These are phyloP conservation scores for Agrotis exclamationis DNA, from an alignment of 2,888 invertebrate genomes.

Conservation along the genomic window DNA sequence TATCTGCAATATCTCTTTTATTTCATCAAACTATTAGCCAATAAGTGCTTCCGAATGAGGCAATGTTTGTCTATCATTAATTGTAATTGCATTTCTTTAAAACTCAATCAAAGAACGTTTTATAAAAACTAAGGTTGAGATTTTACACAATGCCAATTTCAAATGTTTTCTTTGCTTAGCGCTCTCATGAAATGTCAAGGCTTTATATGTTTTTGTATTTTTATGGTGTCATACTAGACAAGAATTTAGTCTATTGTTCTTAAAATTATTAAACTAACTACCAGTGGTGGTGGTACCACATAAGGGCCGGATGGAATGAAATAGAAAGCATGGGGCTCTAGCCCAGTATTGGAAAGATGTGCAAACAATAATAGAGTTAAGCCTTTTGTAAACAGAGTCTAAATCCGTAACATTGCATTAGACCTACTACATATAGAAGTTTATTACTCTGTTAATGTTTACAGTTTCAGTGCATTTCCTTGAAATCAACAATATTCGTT, in stretches of 20 bases:
- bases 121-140: constrained; percentile 22
- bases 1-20: constrained; percentile 16
- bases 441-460: background rate
- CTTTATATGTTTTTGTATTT: constrained; percentile 5
- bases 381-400: background rate
- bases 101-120: constrained; percentile 21
- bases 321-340: no score
- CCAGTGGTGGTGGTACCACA: no score
- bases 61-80: constrained; percentile 30
- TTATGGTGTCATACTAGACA: background rate
- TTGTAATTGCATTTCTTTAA: constrained; percentile 36
- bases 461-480: background rate
- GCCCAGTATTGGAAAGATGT: no score
- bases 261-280: no score
- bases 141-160: constrained; percentile 20
- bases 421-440: no score
- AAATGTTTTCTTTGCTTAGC: constrained; percentile 27
- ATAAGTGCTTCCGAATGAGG: constrained; percentile 21
- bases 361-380: no score
- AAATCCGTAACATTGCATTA: background rate
- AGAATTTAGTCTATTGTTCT: no score
- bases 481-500: background rate
- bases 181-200: constrained; percentile 46
- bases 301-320: no score
- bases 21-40: constrained; percentile 29